phyloP scores from a whole-genome alignment of 1,140 invertebrate species.

The Oncopodura yosiiana region DNA sequence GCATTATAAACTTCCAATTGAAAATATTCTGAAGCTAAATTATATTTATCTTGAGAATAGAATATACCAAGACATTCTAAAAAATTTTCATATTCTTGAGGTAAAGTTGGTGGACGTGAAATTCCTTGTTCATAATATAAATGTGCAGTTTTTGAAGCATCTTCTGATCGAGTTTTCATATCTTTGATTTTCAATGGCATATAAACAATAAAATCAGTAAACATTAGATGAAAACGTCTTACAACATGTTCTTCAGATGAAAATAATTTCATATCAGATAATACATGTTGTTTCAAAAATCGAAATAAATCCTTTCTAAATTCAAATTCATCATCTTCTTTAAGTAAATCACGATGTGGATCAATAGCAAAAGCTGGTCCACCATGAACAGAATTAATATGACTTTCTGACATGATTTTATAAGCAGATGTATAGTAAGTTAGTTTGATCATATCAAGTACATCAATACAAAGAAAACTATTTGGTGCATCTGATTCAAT shows the following conservation, averaged over 20 bases:
- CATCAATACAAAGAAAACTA: slow-evolving; percentile 16
- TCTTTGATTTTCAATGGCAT: slow-evolving; percentile 87
- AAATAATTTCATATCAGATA: slow-evolving; percentile 9
- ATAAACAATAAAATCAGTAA: slow-evolving; percentile 84
- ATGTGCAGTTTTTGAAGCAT: slow-evolving; percentile 70
- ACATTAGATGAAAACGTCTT: slow-evolving; percentile 67
- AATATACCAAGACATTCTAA: slow-evolving; percentile 24
- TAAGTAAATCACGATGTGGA: background rate
- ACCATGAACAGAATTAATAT: slow-evolving; percentile 1
- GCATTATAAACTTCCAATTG: slow-evolving; percentile 1
- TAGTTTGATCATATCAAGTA: slow-evolving; percentile 22
- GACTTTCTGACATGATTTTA: slow-evolving; percentile 5
- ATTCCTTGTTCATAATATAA: slow-evolving; percentile 48
- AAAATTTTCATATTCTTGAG: slow-evolving; percentile 30
- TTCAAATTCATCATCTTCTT: slow-evolving; percentile 26
- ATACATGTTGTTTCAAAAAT: slow-evolving; percentile 26
- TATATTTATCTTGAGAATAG: slow-evolving; percentile 16
- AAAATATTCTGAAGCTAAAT: slow-evolving; percentile 26
- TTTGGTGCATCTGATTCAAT: too few relatives aligned
- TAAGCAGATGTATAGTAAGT: slow-evolving; percentile 15
- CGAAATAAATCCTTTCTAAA: slow-evolving; percentile 28
- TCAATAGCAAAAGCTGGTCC: background rate
- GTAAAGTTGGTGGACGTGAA: slow-evolving; percentile 3
- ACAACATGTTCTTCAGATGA: slow-evolving; percentile 43
- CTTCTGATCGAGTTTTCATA: slow-evolving; percentile 63